Evolutionary conservation across 2,797 vertebrate species (phyloP).

Genomic region (Ctenopoma multispine): DNA sequence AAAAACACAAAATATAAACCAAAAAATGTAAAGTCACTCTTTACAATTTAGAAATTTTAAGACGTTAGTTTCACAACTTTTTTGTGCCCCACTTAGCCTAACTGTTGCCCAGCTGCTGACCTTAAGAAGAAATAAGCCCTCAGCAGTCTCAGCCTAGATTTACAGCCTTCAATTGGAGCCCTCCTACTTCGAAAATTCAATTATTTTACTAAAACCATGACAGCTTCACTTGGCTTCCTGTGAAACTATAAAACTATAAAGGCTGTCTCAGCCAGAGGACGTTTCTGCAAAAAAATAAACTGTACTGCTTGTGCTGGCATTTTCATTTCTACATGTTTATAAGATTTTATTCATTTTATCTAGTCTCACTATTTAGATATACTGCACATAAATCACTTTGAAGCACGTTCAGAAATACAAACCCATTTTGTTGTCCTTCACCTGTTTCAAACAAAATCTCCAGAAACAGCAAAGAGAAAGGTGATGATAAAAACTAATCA

Average conservation of each 20-base stretch:
- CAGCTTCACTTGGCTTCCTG: conserved; percentile 35
- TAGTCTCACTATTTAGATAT: conserved; percentile 41
- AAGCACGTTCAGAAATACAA: conserved; percentile 6
- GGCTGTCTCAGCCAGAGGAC: conserved; percentile 51
- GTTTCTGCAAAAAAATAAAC: conserved; percentile 62
- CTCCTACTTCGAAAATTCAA: conserved; percentile 67
- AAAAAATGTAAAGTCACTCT: conserved; percentile 25
- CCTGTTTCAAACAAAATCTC: conserved; percentile 12
- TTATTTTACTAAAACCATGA: conserved; percentile 68
- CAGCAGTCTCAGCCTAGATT: conserved; percentile 48
- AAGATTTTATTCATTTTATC: conserved; percentile 60
- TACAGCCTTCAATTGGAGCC: conserved; percentile 54
- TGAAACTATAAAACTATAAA: conserved; percentile 64
- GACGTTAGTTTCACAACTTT: neutral
- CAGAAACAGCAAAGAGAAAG: conserved; percentile 5
- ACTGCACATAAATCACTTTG: conserved; percentile 27
- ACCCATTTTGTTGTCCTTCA: conserved; percentile 26
- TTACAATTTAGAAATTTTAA: conserved; percentile 1
- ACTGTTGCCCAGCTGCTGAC: conserved; percentile 54
- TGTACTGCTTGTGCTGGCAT: conserved; percentile 55
- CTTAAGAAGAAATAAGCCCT: conserved; percentile 23
- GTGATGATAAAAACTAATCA: conserved; percentile 45
- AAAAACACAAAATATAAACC: conserved; percentile 22
- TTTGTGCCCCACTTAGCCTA: conserved; percentile 28
- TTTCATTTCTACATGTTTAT: conserved; percentile 67